phyloP scores from a whole-genome alignment of 2,113 vertebrate genomes.

The Meles meles region DNA sequence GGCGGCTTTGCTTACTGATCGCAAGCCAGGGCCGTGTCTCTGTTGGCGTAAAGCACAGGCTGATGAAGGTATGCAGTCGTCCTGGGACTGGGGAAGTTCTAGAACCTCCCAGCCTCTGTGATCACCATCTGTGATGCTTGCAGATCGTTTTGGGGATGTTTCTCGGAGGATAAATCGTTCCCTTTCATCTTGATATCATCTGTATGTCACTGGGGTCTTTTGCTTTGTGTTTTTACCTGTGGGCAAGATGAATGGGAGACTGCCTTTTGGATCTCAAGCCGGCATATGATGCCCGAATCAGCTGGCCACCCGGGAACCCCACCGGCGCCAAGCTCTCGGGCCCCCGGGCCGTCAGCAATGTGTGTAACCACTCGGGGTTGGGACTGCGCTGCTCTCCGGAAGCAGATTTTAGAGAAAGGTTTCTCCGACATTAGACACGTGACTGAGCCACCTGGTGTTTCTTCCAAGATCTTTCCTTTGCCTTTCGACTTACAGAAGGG shows the following conservation, averaged over 20 bases:
- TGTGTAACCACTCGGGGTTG: background rate
- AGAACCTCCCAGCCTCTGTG: background rate
- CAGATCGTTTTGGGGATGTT: background rate
- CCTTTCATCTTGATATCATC: background rate
- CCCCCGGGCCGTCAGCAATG: accelerated
- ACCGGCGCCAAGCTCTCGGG: accelerated
- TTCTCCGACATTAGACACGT: background rate
- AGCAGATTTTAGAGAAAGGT: background rate
- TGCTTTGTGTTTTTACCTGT: background rate
- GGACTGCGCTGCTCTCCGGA: too few relatives aligned
- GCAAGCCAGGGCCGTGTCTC: background rate
- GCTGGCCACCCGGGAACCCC: accelerated
- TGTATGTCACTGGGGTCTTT: background rate
- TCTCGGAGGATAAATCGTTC: background rate
- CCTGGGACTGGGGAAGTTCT: background rate
- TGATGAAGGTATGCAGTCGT: background rate
- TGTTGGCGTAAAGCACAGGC: accelerated
- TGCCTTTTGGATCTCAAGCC: background rate
- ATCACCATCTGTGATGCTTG: background rate
- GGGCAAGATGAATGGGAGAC: background rate
- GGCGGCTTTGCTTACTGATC: background rate
- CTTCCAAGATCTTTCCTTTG: background rate
- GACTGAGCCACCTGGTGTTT: accelerated
- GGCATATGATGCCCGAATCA: accelerated
- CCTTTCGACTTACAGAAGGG: background rate